Evolutionary conservation across 2,888 invertebrate species (phyloP), one percentile per base, ranked within the genome.

Genomic region (Agrotis puta): DNA sequence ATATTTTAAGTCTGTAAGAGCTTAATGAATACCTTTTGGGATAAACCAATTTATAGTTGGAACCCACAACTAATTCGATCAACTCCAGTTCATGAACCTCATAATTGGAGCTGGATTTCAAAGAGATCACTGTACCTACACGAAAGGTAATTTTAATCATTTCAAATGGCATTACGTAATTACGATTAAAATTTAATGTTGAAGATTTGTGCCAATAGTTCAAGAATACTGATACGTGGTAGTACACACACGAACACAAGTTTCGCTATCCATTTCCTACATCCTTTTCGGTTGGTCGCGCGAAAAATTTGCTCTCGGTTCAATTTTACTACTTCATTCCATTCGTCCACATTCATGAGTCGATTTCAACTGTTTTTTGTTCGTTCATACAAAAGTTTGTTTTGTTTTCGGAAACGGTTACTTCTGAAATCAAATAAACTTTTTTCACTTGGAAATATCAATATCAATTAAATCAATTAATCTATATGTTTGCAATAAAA

Each of bases 301-400:
- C 79, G 81, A 87, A 88, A 89, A 88, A 87, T 88, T 88, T 87
- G 82, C 84, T 79, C 81, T 74, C 81, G 70, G 81, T 80, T 77
- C 79, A 79, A 81, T 86, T 88, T 87, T 78, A 84, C 76, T 69
- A 71, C 77, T 79, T 47, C 33, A 56, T 81, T 72, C 56, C 57
- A 85, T 85, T 79, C 73, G 77, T 67, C 18, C 73, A 74, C 79
- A 79, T 82, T 73, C 73, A 77, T 77, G 79, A 86, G 67, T 79
- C 74, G 74, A 64, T 87, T 86, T 81, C 68, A 70, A 71, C 67
- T 33, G 63, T 62, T 73, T 81, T 86, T 87, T 79, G 70, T 75
- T 73, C 70, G 54, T 62, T 65, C 66, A 78, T 74, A 70, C 69
- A 72, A 83, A 73, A 70, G 58, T 84, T 85, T 82, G 82, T 86